Evolutionary conservation across 2,888 invertebrate genomes (phyloP).

Genomic region (Coenonympha arcania): DNA sequence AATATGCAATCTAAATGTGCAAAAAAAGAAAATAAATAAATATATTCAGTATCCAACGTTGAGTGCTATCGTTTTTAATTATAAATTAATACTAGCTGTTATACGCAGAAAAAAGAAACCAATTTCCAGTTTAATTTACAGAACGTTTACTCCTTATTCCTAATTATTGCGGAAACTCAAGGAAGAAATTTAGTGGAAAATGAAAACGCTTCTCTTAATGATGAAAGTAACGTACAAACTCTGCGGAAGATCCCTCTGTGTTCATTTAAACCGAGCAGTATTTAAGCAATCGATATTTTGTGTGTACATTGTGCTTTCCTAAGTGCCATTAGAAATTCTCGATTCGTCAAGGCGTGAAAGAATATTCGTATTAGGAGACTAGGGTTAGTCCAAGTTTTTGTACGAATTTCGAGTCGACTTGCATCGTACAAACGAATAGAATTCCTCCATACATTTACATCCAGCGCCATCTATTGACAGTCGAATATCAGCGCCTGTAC

Average conservation of each 20-base stretch:
- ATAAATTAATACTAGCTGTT: conserved; percentile 8
- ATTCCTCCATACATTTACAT: too few relatives aligned
- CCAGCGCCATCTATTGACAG: too few relatives aligned
- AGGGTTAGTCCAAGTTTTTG: too few relatives aligned
- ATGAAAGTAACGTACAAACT: conserved; percentile 23
- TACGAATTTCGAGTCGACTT: too few relatives aligned
- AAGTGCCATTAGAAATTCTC: conserved; percentile 38
- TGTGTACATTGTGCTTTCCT: conserved; percentile 47
- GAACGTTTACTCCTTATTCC: conserved; percentile 19
- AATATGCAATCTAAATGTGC: too few relatives aligned
- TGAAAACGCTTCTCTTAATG: conserved; percentile 24
- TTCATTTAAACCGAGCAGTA: conserved; percentile 35
- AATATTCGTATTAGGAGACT: conserved; percentile 43
- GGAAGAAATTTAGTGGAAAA: conserved; percentile 26
- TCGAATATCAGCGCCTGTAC: too few relatives aligned
- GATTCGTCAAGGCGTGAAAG: conserved; percentile 40
- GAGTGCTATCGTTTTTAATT: too few relatives aligned
- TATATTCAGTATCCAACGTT: too few relatives aligned
- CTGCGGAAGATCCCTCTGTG: conserved; percentile 31
- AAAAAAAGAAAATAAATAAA: background rate
- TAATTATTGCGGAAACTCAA: conserved; percentile 23
- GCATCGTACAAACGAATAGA: too few relatives aligned
- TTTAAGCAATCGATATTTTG: conserved; percentile 43
- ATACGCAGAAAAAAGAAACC: conserved; percentile 13
- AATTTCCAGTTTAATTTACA: conserved; percentile 20